Percentiles rank a stretch among this genome's conserved stretches.
phyloP scores from a whole-genome alignment of 2,113 vertebrate genomes.

The Stegastes partitus region DNA sequence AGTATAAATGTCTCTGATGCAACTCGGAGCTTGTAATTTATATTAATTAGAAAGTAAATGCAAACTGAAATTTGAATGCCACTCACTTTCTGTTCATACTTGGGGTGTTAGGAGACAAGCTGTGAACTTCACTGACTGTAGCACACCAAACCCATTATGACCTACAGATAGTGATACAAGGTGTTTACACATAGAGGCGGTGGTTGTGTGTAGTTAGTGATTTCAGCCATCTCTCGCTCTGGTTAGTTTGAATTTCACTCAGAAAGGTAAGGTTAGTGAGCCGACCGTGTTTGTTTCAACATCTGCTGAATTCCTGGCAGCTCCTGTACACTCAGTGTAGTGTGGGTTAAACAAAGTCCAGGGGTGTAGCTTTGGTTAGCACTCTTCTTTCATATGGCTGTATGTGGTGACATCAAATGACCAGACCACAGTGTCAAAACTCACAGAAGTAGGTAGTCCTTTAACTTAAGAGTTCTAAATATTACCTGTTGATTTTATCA shows the following conservation, averaged over 20 bases:
- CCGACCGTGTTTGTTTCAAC: too few relatives aligned
- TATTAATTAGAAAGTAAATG: neutral
- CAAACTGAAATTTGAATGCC: neutral
- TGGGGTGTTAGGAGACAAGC: slow-evolving; percentile 1
- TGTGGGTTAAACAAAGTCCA: neutral
- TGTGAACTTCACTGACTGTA: neutral
- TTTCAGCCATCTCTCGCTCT: neutral
- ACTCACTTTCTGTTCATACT: neutral
- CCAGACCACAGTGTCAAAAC: too few relatives aligned
- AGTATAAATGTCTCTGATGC: neutral
- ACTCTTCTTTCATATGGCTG: neutral
- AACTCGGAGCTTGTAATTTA: neutral
- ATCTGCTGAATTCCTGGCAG: neutral
- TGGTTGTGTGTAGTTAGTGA: neutral
- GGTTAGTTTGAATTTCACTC: neutral
- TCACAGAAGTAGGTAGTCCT: neutral
- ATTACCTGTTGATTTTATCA: neutral
- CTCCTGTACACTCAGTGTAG: too few relatives aligned
- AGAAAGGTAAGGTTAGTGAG: neutral
- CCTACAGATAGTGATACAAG: neutral
- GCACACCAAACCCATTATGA: neutral
- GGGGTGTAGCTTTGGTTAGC: too few relatives aligned
- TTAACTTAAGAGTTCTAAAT: neutral
- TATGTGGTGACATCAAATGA: neutral
- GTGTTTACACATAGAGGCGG: neutral